Base-by-base conservation (phyloP, 2,888 invertebrate genomes). In the Adineta ricciae region DNA sequence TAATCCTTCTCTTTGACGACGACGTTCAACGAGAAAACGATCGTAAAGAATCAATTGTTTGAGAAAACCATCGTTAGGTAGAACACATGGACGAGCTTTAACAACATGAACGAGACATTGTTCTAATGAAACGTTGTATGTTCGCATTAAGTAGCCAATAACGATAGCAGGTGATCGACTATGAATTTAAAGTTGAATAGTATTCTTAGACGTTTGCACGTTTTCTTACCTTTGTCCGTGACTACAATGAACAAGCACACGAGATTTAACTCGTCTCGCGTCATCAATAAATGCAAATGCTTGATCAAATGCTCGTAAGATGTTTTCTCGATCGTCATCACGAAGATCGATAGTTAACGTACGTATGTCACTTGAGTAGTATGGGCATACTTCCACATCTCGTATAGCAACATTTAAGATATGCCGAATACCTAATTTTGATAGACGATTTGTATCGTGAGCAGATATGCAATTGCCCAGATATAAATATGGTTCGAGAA, bases 141-240 rank as follows among this genome's bases (percentile, higher is more conserved):
- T 41, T 41, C 78, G 78, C 78, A 78, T 78, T 8, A 78, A n/a
- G n/a, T 78, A 78, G 14, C 11, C 78, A n/a, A 78, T 38, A n/a
- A 78, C 78, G 41, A 78, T 78, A 41, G 78, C 41, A n/a, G 78
- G 78, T 78, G 78, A 78, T 41, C 78, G 78, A 78, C 78, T 78
- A 78, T 9, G 9, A 41, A 5, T n/a, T 11, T 2, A 21, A 78
- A 64, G 3, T n/a, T 56, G n/a, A n/a, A n/a, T n/a, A 56, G n/a
- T 49, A 49, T 49, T 49, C 9, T 49, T 49, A 49, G n/a, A n/a
- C n/a, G n/a, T n/a, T n/a, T n/a, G n/a, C n/a, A n/a, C 46, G 5
- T 46, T 50, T 50, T 2, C 3, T 78, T n/a, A 78, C 78, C 78
- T 78, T 41, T 78, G 78, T n/a, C 78, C 78, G 41, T 78, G 78